These are phyloP conservation scores for Symphodus melops DNA, from an alignment of 2,113 vertebrate genomes.

Conservation along the genomic window DNA sequence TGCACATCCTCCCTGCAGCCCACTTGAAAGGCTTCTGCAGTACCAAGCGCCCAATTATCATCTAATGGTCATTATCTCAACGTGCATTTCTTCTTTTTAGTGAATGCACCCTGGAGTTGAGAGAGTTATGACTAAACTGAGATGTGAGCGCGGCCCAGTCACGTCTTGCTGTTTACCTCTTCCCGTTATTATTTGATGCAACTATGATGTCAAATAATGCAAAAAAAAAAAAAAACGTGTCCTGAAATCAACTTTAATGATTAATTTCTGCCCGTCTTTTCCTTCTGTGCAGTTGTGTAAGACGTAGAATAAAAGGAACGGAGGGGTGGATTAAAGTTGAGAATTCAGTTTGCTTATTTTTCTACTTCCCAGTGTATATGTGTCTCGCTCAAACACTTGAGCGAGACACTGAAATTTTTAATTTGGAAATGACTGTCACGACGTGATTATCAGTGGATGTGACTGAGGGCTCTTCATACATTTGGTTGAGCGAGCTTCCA, in stretches of 20 bases:
- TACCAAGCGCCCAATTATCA: constrained; percentile 51
- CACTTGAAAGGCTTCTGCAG: constrained; percentile 55
- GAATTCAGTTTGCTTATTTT: constrained; percentile 22
- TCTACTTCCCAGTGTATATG: not conserved
- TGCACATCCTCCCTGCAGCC: constrained; percentile 44
- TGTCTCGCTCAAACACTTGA: constrained; percentile 39
- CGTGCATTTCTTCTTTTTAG: constrained; percentile 4
- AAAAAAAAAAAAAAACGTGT: constrained; percentile 7
- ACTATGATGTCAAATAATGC: constrained; percentile 28
- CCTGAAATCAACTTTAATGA: constrained; percentile 8
- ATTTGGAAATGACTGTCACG: constrained; percentile 53
- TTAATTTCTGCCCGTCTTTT: not conserved
- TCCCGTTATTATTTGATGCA: not conserved
- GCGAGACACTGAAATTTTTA: constrained; percentile 40
- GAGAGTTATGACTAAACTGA: constrained; percentile 25
- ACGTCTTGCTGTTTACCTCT: constrained; percentile 5
- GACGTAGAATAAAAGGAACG: not conserved
- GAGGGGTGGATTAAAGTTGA: not conserved
- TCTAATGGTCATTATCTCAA: constrained; percentile 54
- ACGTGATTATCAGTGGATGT: constrained; percentile 64
- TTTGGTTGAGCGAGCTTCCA: constrained; percentile 61
- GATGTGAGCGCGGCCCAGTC: constrained; percentile 1
- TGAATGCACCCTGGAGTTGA: constrained; percentile 15
- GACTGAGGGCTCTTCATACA: constrained; percentile 63
- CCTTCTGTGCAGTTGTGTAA: not conserved